Conservation (phyloP, 1,140 invertebrate genomes). For the Mesaphorura yosii region DNA sequence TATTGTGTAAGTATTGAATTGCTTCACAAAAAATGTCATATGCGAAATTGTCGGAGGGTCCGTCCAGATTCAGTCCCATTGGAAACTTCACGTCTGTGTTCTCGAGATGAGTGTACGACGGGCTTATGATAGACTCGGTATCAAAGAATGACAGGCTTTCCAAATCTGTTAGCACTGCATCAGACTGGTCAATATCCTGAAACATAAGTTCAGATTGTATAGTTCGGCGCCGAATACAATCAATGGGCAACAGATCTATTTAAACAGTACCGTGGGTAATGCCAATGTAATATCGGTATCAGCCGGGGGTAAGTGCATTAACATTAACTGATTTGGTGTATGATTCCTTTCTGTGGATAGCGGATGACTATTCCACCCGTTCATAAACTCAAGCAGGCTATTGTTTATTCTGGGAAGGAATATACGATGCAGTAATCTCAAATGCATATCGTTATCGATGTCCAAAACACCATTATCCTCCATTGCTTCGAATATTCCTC, state of each 20-base stretch:
- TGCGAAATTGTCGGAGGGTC: background rate
- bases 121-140: background rate
- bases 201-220: background rate
- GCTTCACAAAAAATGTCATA: background rate
- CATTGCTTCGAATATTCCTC: background rate
- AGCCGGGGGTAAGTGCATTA: slow-evolving; percentile 7
- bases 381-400: background rate
- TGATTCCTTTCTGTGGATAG: slow-evolving; percentile 15
- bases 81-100: background rate
- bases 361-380: slow-evolving; percentile 21
- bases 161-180: background rate
- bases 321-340: slow-evolving; percentile 20
- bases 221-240: background rate
- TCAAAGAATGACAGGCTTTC: background rate
- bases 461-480: slow-evolving; percentile 4
- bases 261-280: background rate
- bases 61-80: background rate
- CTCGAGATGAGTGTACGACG: too few species aligned
- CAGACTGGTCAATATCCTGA: background rate
- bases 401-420: slow-evolving; percentile 19
- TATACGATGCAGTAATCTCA: slow-evolving; percentile 10
- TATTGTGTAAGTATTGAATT: background rate
- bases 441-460: slow-evolving; percentile 2
- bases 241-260: background rate
- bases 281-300: background rate